phyloP scores from a whole-genome alignment of 2,113 vertebrate species.

The Marmota flaviventris region DNA sequence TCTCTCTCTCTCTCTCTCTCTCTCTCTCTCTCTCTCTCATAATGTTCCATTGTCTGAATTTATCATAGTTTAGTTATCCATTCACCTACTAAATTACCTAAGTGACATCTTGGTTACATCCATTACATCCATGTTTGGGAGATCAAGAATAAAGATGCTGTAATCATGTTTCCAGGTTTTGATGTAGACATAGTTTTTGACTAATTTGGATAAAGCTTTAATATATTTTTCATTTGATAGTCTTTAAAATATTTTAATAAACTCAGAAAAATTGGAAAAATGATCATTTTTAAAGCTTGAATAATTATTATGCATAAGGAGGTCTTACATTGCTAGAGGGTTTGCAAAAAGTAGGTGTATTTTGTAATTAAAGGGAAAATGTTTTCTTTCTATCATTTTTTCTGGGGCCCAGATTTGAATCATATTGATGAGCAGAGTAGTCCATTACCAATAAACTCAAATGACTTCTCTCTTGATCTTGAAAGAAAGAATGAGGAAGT shows the following conservation, averaged over 20 bases:
- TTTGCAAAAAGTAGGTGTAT: neutral
- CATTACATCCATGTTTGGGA: neutral
- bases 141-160: neutral
- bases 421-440: neutral
- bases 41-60: neutral
- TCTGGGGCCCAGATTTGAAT: conserved; percentile 18
- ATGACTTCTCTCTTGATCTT: conserved; percentile 53
- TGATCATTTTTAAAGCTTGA: neutral
- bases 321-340: neutral
- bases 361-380: conserved; percentile 46
- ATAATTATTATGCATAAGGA: neutral
- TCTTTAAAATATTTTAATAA: conserved; percentile 41
- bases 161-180: neutral
- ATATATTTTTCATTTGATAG: conserved; percentile 13
- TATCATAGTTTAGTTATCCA: neutral
- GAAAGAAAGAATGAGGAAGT: conserved; percentile 6
- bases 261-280: neutral
- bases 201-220: conserved; percentile 38
- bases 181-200: neutral
- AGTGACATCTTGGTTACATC: neutral
- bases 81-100: neutral
- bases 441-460: conserved; percentile 1
- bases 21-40: neutral
- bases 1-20: too few relatives aligned
- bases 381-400: conserved; percentile 21